A percentile compares a stretch with the other conserved stretches of the same genome.
phyloP scores from a whole-genome alignment of 30 jellyfish, hydroid and myxozoan genomes.

The Euphysa ruthae region DNA sequence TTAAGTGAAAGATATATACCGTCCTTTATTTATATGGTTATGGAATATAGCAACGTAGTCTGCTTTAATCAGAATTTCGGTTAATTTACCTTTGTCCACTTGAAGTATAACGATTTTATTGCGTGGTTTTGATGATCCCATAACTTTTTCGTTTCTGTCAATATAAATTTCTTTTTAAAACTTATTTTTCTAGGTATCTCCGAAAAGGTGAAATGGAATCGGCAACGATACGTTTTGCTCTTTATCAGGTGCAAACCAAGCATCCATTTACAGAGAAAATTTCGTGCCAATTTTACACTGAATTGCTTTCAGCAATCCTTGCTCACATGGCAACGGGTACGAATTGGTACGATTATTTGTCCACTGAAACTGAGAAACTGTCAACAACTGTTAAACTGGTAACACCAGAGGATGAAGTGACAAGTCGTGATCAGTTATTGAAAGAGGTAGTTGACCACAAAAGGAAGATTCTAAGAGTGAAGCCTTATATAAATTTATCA shows the following conservation, averaged over 20 bases:
- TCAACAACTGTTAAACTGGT: not conserved
- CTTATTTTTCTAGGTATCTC: constrained; percentile 24
- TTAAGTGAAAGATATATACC: too few relatives aligned
- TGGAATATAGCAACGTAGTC: too few relatives aligned
- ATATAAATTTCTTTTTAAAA: too few relatives aligned
- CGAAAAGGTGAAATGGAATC: not conserved
- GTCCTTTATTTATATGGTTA: too few relatives aligned
- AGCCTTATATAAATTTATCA: constrained; percentile 52
- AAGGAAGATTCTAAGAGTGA: constrained; percentile 37
- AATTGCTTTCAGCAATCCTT: not conserved
- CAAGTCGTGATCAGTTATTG: constrained; percentile 43
- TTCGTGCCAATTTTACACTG: not conserved
- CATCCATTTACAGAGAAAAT: constrained; percentile 2
- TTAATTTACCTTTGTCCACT: too few relatives aligned
- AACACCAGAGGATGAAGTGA: constrained; percentile 22
- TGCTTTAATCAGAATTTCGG: too few relatives aligned
- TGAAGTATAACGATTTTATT: too few relatives aligned
- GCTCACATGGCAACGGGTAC: constrained; percentile 27
- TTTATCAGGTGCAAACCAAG: constrained; percentile 13
- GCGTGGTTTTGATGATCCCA: too few relatives aligned
- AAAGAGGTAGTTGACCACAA: constrained; percentile 66
- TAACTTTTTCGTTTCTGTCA: too few relatives aligned
- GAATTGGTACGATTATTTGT: constrained; percentile 22
- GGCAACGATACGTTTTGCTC: constrained; percentile 22
- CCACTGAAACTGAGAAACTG: not conserved